Conservation (phyloP, 2,113 vertebrate species). For the Colinus virginianus region DNA sequence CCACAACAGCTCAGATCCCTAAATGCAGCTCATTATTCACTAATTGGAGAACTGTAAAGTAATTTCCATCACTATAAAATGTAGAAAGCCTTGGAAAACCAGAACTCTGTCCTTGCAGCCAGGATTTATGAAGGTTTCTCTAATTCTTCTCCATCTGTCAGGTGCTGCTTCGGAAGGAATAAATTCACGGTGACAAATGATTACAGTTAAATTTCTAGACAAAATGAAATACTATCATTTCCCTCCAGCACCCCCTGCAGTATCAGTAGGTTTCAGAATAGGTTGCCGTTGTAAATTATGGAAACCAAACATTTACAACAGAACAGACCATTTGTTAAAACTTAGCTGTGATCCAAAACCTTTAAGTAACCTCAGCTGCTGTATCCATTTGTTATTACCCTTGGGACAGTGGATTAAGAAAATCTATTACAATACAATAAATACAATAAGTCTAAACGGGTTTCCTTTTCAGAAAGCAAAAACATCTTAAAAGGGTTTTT, state of each 20-base stretch:
- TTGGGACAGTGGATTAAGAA: not conserved
- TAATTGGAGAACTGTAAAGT: not conserved
- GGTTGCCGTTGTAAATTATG: not conserved
- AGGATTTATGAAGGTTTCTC: not conserved
- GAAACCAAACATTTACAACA: conserved; percentile 23
- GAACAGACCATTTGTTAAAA: not conserved
- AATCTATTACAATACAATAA: conserved; percentile 30
- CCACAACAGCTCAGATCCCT: not conserved
- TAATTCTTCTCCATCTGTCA: not conserved
- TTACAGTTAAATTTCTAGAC: not conserved
- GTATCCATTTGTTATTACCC: not conserved
- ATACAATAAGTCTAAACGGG: not conserved
- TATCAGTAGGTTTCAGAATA: not conserved
- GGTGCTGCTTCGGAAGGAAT: not conserved
- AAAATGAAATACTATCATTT: not conserved
- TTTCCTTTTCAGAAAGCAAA: conserved; percentile 19
- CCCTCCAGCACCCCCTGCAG: not conserved
- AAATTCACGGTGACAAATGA: conserved; percentile 9
- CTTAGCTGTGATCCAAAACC: not conserved
- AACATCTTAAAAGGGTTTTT: not conserved
- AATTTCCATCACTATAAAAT: not conserved
- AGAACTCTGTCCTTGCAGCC: not conserved
- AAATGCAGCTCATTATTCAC: not conserved
- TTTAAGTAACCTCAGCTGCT: not conserved
- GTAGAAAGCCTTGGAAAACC: not conserved